Evolutionary conservation across 2,113 vertebrate species (phyloP), one percentile per base, ranked within the genome.

Genomic region (Malurus cyaneus): DNA sequence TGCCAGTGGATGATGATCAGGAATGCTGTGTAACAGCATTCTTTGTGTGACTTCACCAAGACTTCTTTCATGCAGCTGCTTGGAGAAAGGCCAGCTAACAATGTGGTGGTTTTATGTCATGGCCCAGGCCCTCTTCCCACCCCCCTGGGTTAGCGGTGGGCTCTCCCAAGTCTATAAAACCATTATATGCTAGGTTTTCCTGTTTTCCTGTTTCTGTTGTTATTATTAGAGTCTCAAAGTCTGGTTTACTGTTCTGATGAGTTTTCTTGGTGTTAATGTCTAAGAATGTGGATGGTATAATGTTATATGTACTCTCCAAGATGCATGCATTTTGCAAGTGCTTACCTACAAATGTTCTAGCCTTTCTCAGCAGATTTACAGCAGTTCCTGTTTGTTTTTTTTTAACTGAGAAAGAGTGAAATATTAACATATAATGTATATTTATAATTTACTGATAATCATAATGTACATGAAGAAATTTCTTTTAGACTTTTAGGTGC

Each of bases 11-110:
- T 96, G 94, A 74, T 91, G 93, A 92, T 96, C 77, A 93, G 96
- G 97, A 98, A 98, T 98, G 97, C 91, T 94, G 97, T 94, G 70
- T 95, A 95, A 82, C 97, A 94, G 93, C 97, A 97, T 98, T 98
- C 95, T 97, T 97, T 96, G 80, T 97, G 92, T 97, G 89, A 95
- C 94, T 97, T 95, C 96, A 92, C 83, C 95, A 95, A 91, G 97
- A 70, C 92, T 97, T 96, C 93, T 97, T 94, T 97, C 92, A 96
- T 95, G 96, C 93, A 95, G 93, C 92, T 97, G 96, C 95, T 96
- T 96, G 96, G 96, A 93, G 88, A 90, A 94, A 93, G 92, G 95
- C 97, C 95, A 96, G 53, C 47, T 67, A 95, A 97, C 96, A 97
- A 89, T 95, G 92, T 42, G 3, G 49, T 94, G 90, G 73, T 81